phyloP scores from a whole-genome alignment of 2,113 vertebrate genomes.

The Scomber scombrus region DNA sequence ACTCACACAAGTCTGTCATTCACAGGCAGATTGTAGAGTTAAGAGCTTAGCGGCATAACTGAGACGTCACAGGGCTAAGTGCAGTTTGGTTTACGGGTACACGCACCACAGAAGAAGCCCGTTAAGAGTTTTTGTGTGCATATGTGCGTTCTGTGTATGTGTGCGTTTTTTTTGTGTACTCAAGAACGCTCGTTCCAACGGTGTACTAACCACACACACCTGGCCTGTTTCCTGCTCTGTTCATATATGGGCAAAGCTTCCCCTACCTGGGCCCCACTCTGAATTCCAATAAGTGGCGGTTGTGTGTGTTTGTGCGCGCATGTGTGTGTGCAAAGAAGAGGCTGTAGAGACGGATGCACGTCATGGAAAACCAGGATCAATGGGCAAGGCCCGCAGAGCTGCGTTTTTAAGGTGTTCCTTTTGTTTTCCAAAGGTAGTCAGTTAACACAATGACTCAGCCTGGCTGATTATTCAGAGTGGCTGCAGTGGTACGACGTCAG shows the following conservation, averaged over 20 bases:
- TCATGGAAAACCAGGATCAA: slow-evolving; percentile 85
- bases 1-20: slow-evolving; percentile 57
- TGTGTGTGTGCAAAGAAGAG: slow-evolving; percentile 36
- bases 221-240: slow-evolving; percentile 75
- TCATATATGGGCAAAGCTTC: slow-evolving; percentile 85
- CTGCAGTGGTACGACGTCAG: slow-evolving; percentile 40
- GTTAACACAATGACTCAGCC: slow-evolving; percentile 76
- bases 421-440: slow-evolving; percentile 81
- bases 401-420: slow-evolving; percentile 78
- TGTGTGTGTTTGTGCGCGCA: slow-evolving; percentile 14
- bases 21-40: slow-evolving; percentile 40
- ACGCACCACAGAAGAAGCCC: slow-evolving; percentile 24
- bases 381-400: slow-evolving; percentile 66
- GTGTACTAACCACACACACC: slow-evolving; percentile 79
- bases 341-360: slow-evolving; percentile 69
- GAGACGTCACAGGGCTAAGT: slow-evolving; percentile 55
- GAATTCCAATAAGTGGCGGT: slow-evolving; percentile 79
- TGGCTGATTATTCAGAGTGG: slow-evolving; percentile 68
- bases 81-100: slow-evolving; percentile 34
- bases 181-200: slow-evolving; percentile 68
- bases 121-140: slow-evolving; percentile 28
- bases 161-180: slow-evolving; percentile 58
- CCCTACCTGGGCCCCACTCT: slow-evolving; percentile 81
- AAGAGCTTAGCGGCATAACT: slow-evolving; percentile 54
- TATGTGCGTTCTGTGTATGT: slow-evolving; percentile 33